Evolutionary conservation across 2,888 invertebrate genomes (phyloP), one percentile per base, ranked within the genome.

Genomic region (Halocaridina rubra): DNA sequence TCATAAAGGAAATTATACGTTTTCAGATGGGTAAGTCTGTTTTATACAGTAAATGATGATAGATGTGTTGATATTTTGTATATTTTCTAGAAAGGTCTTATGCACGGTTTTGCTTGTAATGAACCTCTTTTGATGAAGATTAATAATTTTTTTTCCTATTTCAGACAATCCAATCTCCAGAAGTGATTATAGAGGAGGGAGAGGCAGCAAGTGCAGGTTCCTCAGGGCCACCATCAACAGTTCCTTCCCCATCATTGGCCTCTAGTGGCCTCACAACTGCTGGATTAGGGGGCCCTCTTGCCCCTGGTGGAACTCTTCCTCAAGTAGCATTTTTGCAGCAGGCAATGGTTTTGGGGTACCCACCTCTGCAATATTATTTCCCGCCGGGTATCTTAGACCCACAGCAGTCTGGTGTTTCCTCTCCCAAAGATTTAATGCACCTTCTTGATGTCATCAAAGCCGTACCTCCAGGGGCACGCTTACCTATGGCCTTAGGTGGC

Each of bases 371-470:
- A 22, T 85, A 85, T 33, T 79, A 77, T 67, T 76, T 84, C 30
- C 86, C 81, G 16, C 78, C 81, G 13, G 75, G 79, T 27, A 71
- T 87, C 30, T 53, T 86, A 24, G 86, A 86, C 16, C 86, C 77
- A 29, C 85, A 61, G 22, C 79, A 84, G 27, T 75, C 82, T 46
- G 82, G 82, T 33, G 75, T 87, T 8, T 77, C 81, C 19, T 85
- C 85, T 69, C 79, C 87, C 19, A 87, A 87, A 80, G 85, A 85
- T 39, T 57, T 87, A n/a, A 67, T 87, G n/a, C 81, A 87, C n/a
- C 84, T 87, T 69, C 74, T 87, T 19, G 87, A 87, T 30, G 76
- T 87, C 24, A 79, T 87, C 53, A 85, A 87, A 69, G 78, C 85
- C 22, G 39, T 87, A 30, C 82, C 82, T 59, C 77, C 77, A n/a